Evolutionary conservation across 2,113 vertebrate genomes (phyloP), one percentile per base, ranked within the genome.

Genomic region (Oreotrochilus melanogaster): DNA sequence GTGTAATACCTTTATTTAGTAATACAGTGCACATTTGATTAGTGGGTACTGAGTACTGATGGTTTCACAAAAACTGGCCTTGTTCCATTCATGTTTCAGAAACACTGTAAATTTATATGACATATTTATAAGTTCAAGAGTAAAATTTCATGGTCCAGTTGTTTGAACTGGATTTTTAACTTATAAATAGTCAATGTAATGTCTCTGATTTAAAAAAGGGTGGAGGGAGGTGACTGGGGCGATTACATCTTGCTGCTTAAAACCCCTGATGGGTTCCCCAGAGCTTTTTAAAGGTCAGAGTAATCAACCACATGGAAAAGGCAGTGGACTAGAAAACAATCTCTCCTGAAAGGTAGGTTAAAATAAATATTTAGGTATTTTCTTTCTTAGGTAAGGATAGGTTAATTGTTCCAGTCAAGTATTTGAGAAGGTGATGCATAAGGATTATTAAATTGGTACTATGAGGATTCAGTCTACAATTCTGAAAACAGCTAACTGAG

Each of bases 181-280:
- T 85, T 76, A 89, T 78, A 92, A 95, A 74, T 75, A 78, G 39
- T 89, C 76, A 65, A 81, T 81, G 74, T n/a, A 84, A 56, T 56
- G 31, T 64, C 43, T 75, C n/a, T 51, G 58, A 86, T 83, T 83
- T 86, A 16, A 84, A 80, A 83, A 87, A 43, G 5, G 7, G 14
- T 72, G 48, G 73, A 78, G 57, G 17, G 43, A 74, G 11, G 43
- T 84, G 35, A 69, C 10, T n/a, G 35, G 15, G 23, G n/a, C 22
- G 82, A 60, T 94, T 87, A 78, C 30, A 39, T 21, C 27, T 78
- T 78, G 18, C 14, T 94, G 24, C 61, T 93, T 85, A 56, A 94
- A 81, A 35, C 22, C 14, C 16, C 21, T 30, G 47, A 56, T 30
- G 67, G 2, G 4, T 56, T 14, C 23, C 14, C 74, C 56, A 50